phyloP scores from a whole-genome alignment of 2,797 vertebrate genomes.

The Florisuga fusca region DNA sequence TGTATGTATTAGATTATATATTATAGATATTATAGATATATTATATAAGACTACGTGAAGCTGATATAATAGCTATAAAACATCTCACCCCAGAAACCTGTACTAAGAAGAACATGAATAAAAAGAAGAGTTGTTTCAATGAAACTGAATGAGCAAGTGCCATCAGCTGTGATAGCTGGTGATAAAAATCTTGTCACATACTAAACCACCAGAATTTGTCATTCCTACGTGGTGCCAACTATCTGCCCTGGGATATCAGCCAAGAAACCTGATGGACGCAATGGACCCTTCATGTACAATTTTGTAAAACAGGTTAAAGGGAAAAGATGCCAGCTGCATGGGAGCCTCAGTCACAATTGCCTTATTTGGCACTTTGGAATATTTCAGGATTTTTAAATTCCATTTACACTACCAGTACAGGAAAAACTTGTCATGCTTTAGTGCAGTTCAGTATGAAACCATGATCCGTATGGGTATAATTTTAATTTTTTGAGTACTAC shows the following conservation, averaged over 20 bases:
- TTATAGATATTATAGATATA: not conserved
- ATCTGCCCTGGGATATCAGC: not conserved
- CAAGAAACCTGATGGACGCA: not conserved
- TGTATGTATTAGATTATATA: no score
- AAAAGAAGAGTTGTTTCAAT: not conserved
- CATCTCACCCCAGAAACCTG: not conserved
- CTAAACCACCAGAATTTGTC: not conserved
- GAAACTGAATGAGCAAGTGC: not conserved
- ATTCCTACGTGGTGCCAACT: not conserved
- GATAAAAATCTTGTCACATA: not conserved
- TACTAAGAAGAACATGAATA: not conserved
- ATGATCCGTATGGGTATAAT: not conserved
- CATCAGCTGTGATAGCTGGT: not conserved
- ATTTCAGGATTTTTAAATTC: not conserved
- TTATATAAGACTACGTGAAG: not conserved
- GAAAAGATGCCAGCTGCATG: not conserved
- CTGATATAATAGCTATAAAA: not conserved
- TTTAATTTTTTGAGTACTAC: not conserved
- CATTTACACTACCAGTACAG: not conserved
- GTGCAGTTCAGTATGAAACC: not conserved
- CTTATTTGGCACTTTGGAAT: not conserved
- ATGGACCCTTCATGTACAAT: not conserved
- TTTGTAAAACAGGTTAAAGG: not conserved
- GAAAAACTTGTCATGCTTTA: not conserved
- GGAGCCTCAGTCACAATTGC: not conserved